Evolutionary conservation across 1,140 invertebrate genomes (phyloP).

Genomic region (Schlechtendalia chinensis): DNA sequence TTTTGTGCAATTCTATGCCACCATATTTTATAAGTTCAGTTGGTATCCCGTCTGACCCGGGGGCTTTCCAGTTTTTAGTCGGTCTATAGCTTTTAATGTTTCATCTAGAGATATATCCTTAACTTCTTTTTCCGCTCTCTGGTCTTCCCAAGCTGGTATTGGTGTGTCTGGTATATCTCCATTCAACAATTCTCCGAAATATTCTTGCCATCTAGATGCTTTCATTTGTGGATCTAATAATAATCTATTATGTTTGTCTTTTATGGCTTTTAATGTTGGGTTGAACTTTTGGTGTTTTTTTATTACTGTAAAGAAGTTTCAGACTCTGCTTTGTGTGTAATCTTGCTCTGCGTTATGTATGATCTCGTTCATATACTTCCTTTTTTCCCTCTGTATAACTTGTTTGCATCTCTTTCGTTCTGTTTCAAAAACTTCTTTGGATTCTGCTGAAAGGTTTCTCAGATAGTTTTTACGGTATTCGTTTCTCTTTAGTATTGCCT

Average conservation of each 20-base stretch:
- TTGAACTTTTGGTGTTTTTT: background rate
- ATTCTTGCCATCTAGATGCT: too few species aligned
- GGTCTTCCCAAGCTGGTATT: slow-evolving; percentile 26
- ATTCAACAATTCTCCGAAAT: too few species aligned
- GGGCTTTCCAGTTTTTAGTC: too few species aligned
- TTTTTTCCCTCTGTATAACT: too few species aligned
- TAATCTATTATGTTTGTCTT: too few species aligned
- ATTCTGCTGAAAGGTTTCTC: background rate
- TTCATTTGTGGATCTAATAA: too few species aligned
- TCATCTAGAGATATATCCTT: too few species aligned
- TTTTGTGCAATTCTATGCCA: slow-evolving; percentile 48
- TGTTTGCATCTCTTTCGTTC: too few species aligned
- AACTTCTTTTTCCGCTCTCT: slow-evolving; percentile 51
- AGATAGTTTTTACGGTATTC: background rate
- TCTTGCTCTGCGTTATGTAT: too few species aligned
- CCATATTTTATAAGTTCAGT: slow-evolving; percentile 53
- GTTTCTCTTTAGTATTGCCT: too few species aligned
- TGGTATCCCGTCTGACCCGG: slow-evolving; percentile 53
- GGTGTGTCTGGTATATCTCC: background rate
- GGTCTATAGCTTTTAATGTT: too few species aligned
- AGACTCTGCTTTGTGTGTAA: slow-evolving; percentile 12
- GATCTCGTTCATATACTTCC: too few species aligned
- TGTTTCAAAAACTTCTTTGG: slow-evolving; percentile 6
- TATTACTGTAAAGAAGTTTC: slow-evolving; percentile 1
- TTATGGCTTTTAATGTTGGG: slow-evolving; percentile 21